phyloP scores from a whole-genome alignment of 2,888 invertebrate species.

The Phania funesta region DNA sequence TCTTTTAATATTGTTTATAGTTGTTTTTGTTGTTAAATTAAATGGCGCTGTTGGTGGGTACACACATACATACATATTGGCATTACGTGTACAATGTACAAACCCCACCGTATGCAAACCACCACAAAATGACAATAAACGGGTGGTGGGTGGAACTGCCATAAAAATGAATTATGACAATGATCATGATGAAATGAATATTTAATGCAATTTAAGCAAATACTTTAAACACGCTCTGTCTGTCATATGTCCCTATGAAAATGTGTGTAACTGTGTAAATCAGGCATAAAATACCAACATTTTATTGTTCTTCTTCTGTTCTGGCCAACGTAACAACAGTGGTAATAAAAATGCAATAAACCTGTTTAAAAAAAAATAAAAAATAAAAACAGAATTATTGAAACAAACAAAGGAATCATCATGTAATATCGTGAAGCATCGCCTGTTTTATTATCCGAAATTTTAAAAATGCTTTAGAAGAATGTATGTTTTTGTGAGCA shows the following conservation, averaged over 20 bases:
- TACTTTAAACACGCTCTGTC: not conserved
- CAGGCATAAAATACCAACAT: not conserved
- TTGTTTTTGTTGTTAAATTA: constrained; percentile 22
- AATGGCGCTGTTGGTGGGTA: not conserved
- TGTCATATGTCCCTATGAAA: not conserved
- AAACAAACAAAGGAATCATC: no score
- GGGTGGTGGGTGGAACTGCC: constrained; percentile 60
- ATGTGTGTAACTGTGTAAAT: not conserved
- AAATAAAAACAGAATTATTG: no score
- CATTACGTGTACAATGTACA: constrained; percentile 4
- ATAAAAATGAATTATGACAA: constrained; percentile 63
- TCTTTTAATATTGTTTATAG: constrained; percentile 4
- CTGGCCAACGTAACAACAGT: not conserved
- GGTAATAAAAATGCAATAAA: no score
- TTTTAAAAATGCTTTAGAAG: no score
- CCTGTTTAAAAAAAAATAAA: no score
- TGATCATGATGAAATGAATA: constrained; percentile 60
- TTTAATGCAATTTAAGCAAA: constrained; percentile 51
- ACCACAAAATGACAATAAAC: constrained; percentile 60
- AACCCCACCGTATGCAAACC: not conserved
- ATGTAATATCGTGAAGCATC: no score
- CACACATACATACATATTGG: no score
- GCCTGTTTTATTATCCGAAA: no score
- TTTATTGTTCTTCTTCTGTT: constrained; percentile 8
- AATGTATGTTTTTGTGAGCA: no score